Evolutionary conservation across 2,888 invertebrate genomes (phyloP).

Genomic region (Ariolimax columbianus): DNA sequence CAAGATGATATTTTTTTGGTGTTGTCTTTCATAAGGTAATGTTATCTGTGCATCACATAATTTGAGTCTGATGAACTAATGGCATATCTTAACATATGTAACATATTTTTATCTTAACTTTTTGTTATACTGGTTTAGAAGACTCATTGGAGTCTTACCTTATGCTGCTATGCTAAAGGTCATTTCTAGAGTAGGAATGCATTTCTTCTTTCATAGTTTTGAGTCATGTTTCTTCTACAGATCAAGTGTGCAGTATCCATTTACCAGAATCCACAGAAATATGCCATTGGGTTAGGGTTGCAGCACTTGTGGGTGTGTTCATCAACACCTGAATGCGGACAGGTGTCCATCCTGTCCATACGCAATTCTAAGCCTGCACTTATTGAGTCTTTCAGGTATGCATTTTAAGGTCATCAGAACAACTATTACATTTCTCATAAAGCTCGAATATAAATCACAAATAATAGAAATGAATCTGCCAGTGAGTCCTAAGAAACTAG

Average conservation of each 20-base stretch:
- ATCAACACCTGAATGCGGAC: conserved; percentile 83
- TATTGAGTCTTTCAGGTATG: conserved; percentile 73
- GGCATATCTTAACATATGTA: no score
- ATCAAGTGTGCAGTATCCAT: conserved; percentile 46
- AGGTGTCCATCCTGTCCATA: conserved; percentile 85
- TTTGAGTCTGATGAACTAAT: no score
- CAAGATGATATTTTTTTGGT: no score
- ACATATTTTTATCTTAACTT: no score
- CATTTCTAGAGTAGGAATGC: no score
- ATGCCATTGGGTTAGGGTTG: conserved; percentile 78
- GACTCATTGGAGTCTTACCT: no score
- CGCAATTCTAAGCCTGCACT: conserved; percentile 73
- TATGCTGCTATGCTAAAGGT: no score
- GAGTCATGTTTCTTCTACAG: conserved; percentile 12
- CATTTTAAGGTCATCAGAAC: not conserved
- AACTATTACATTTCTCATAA: not conserved
- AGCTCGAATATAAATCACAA: not conserved
- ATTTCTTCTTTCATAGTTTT: no score
- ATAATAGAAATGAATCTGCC: not conserved
- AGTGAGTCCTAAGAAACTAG: no score
- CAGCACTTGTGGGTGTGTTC: conserved; percentile 95
- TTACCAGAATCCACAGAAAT: conserved; percentile 38
- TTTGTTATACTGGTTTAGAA: no score
- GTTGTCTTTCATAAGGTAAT: no score
- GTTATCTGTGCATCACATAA: no score